Evolutionary conservation across 1,140 invertebrate genomes (phyloP), one percentile per base, ranked within the genome.

Genomic region (Drosophila pseudoananassae): DNA sequence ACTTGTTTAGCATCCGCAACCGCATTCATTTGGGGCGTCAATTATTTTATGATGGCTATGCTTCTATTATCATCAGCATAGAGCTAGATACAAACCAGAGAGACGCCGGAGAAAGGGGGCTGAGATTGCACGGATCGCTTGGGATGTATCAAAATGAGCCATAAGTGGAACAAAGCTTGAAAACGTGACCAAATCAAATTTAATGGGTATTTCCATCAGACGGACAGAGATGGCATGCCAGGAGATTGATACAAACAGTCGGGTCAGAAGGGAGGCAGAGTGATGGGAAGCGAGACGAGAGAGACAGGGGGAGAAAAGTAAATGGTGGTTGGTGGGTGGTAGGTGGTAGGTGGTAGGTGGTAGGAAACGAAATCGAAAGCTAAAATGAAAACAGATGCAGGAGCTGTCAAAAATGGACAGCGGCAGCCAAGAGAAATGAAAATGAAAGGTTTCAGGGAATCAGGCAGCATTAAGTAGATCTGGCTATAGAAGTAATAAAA

Each of bases 141-240:
- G 51, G 15, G 45, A 51, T 54, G 50, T 52, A 69, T 70, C 69
- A 75, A 80, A 90, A 88, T 90, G 82, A 88, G 83, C 88, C 83
- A 90, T 90, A 90, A 90, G 88, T 90, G 88, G 88, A 90, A 85
- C 88, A 90, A 90, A 90, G 88, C 88, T 90, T 57, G 72, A 55
- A 66, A 85, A 90, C 88, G 88, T 90, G 88, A 90, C 89, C 88
- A 90, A 90, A 90, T 90, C 88, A 90, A 90, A 91, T 89, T 88
- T 89, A 88, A 90, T 90, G 88, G 71, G 66, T 71, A 78, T 60
- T 74, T 53, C 76, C 76, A 79, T 76, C 64, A 70, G 66, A 56
- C 63, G 47, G 56, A 60, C 56, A 54, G 64, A 54, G 51, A 66
- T 45, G 57, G 29, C 53, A 65, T 36, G 31, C 36, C 29, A 25